Evolutionary conservation across 2,888 invertebrate genomes (phyloP), one percentile per base, ranked within the genome.

Genomic region (Gymnosoma rotundatum): DNA sequence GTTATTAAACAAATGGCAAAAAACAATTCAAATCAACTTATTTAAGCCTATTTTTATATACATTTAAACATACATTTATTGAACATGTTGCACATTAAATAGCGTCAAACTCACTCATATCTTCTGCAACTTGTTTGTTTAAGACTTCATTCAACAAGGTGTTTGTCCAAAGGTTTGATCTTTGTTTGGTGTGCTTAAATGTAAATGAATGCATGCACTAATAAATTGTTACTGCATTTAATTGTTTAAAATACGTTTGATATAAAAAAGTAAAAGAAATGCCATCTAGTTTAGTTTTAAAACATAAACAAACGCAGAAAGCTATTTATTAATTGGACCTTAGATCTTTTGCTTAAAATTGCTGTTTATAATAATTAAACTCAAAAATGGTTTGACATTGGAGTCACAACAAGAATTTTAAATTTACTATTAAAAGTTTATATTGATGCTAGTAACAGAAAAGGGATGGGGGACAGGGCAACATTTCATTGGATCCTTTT

Each of bases 61-160:
- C 25, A 48, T 16, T 25, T 7, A 52, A 66, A 45, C 60, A 42
- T 52, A 74, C 54, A 60, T 60, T 36, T 36, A 12, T 36, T 64
- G 42, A 78, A 70, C 72, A 72, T 66, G 72, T 78, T 79, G 79
- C 66, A 66, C 25, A 60, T 42, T 20, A 67, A 52, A 48, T 48
- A 48, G 21, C 5, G 20, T 64, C 56, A 58, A 58, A 75, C 58
- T 66, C 75, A 75, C 76, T 76, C 76, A 67, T 20, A 66, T n/a
- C 48, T 4, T 36, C 63, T 67, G 21, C 58, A 76, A 61, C 60
- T 69, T 61, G 25, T 14, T 32, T 61, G 60, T n/a, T 6, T 2
- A 42, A 2, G 20, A 14, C 20, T 18, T 5, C 48, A 42, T 25
- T 54, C 4, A 12, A 20, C 63, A 38, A 74, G 21, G 14, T 63